Base-by-base conservation (phyloP, 2,888 invertebrate genomes). In the Thyatira batis region DNA sequence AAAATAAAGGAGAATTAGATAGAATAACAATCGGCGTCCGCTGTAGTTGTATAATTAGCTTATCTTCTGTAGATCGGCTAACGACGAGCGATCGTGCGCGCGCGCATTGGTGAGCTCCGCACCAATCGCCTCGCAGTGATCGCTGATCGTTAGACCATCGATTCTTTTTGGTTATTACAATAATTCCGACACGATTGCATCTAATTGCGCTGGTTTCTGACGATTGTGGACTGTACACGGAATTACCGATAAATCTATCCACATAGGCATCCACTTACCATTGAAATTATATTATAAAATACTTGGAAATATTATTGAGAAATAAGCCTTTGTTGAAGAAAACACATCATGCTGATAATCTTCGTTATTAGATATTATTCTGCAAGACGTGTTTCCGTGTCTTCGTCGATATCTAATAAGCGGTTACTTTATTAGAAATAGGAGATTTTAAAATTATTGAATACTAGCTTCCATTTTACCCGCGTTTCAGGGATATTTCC, bases 141-240 rank as follows among this genome's bases (percentile, higher is more conserved):
- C 82, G 73, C 69, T 76, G 80, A 78, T 86, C 81, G 84, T 85
- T 85, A 82, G 82, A 83, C 67, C 73, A 87, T 87, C 85, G 83
- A 89, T 89, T 89, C 84, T 90, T 90, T 91, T 90, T 83, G 82
- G 84, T 92, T 89, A 92, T 91, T 91, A 92, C 86, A 91, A 92
- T 92, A 91, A 92, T 91, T 89, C 80, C 84, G 71, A 81, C 85
- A 85, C 87, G 87, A 92, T 87, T 87, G 82, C 82, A 80, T 82
- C 85, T 92, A 91, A 92, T 92, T 91, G 90, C 85, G 81, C 81
- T 77, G 78, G 79, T 88, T 88, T 84, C 86, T 84, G 82, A 82
- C 70, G 80, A 83, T 84, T 84, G 84, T 82, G 84, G 76, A 73
- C 69, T 62, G 73, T 80, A 77, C 70, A 81, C 77, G 69, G 73